These are phyloP conservation scores for Danio aesculapii DNA, from an alignment of 2,797 vertebrate genomes.

Conservation along the genomic window DNA sequence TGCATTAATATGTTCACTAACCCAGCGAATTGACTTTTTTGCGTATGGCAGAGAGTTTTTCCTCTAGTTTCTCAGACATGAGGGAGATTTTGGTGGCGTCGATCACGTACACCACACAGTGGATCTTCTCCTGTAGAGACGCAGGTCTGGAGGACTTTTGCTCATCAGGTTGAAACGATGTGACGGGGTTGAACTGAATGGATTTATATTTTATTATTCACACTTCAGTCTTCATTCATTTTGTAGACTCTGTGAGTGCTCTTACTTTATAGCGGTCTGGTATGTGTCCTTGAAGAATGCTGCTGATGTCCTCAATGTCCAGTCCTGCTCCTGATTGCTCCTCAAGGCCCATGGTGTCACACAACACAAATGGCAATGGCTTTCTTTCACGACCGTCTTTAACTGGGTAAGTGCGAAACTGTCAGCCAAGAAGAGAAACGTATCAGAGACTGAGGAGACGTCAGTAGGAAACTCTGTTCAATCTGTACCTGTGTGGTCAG, in stretches of 20 bases:
- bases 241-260: too few species aligned
- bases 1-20: constrained; percentile 44
- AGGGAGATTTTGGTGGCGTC: constrained; percentile 69
- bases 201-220: neutral
- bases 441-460: neutral
- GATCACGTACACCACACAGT: constrained; percentile 70
- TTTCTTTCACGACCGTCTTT: constrained; percentile 65
- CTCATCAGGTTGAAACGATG: constrained; percentile 55
- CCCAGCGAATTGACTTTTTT: constrained; percentile 67
- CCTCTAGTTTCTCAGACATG: constrained; percentile 60
- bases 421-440: neutral
- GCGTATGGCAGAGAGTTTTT: constrained; percentile 65
- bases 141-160: constrained; percentile 28
- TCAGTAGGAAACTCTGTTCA: neutral
- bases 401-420: constrained; percentile 73
- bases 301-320: constrained; percentile 68
- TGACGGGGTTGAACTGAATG: constrained; percentile 67
- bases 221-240: neutral
- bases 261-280: constrained; percentile 70
- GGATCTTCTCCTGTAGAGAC: constrained; percentile 63
- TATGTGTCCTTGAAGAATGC: constrained; percentile 71
- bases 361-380: constrained; percentile 69
- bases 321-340: constrained; percentile 67
- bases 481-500: constrained; percentile 70
- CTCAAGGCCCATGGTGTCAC: constrained; percentile 79